Evolutionary conservation across 2,113 vertebrate genomes (phyloP).

Genomic region (Rafetus swinhoei): DNA sequence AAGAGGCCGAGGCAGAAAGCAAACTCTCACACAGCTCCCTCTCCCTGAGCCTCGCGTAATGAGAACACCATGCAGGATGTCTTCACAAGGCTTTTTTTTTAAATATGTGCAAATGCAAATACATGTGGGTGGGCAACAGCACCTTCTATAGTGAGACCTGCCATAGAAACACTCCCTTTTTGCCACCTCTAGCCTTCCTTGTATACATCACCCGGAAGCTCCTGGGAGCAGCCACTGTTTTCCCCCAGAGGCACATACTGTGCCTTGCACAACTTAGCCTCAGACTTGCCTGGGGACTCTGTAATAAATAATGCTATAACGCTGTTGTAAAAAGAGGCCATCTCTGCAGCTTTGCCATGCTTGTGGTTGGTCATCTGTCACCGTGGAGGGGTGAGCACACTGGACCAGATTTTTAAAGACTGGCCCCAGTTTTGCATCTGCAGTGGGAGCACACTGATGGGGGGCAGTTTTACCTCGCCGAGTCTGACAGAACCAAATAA

Average conservation of each 20-base stretch:
- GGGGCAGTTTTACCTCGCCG: too few species aligned
- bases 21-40: background rate
- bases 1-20: background rate
- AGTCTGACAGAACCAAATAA: too few species aligned
- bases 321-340: too few species aligned
- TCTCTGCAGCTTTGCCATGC: too few species aligned
- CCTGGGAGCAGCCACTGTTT: background rate
- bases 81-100: background rate
- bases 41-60: background rate
- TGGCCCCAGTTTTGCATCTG: too few species aligned
- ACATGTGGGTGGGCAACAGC: background rate
- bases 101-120: background rate
- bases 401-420: too few species aligned
- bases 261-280: background rate
- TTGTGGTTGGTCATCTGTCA: too few species aligned
- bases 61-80: background rate
- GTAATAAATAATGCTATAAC: background rate
- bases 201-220: too few species aligned
- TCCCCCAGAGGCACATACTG: background rate
- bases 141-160: background rate
- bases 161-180: background rate
- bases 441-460: too few species aligned
- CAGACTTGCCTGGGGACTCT: background rate
- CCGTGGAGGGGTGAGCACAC: too few species aligned
- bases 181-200: background rate